Conservation (phyloP, 1,140 invertebrate species). For the Diorhabda sublineata region DNA sequence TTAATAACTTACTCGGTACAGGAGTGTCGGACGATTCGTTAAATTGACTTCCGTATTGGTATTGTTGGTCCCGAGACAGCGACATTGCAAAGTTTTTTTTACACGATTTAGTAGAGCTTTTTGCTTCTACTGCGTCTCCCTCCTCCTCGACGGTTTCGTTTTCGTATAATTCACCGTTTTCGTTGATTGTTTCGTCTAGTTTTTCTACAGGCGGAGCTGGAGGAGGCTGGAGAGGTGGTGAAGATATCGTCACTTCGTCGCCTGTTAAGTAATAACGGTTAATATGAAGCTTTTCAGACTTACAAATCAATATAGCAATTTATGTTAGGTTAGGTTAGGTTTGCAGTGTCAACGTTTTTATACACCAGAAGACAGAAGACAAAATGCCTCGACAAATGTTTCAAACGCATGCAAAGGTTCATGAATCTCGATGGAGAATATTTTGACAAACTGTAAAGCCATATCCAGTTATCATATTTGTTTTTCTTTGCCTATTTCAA, state of each 20-base stretch:
- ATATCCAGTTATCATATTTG: too few relatives aligned
- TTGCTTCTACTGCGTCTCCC: constrained; percentile 39
- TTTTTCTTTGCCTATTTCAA: too few relatives aligned
- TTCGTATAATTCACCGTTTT: constrained; percentile 30
- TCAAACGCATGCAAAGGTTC: too few relatives aligned
- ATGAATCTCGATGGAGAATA: too few relatives aligned
- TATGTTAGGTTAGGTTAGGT: too few relatives aligned
- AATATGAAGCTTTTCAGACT: not conserved
- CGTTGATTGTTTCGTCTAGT: constrained; percentile 31
- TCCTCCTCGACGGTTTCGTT: constrained; percentile 29
- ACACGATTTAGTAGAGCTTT: not conserved
- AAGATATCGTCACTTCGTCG: constrained; percentile 4
- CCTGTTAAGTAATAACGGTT: not conserved
- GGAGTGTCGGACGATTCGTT: constrained; percentile 13
- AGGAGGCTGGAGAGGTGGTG: constrained; percentile 42
- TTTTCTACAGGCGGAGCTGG: constrained; percentile 40
- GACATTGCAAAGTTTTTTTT: constrained; percentile 65
- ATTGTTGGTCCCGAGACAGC: constrained; percentile 65
- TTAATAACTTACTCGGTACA: constrained; percentile 38
- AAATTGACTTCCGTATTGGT: constrained; percentile 73
- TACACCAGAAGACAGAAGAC: too few relatives aligned
- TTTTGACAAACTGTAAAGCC: too few relatives aligned
- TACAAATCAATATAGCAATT: not conserved
- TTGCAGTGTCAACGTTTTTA: too few relatives aligned
- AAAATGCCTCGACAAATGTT: too few relatives aligned